Evolutionary conservation across 2,113 vertebrate genomes (phyloP).

Genomic region (Vulpes ferrilata): DNA sequence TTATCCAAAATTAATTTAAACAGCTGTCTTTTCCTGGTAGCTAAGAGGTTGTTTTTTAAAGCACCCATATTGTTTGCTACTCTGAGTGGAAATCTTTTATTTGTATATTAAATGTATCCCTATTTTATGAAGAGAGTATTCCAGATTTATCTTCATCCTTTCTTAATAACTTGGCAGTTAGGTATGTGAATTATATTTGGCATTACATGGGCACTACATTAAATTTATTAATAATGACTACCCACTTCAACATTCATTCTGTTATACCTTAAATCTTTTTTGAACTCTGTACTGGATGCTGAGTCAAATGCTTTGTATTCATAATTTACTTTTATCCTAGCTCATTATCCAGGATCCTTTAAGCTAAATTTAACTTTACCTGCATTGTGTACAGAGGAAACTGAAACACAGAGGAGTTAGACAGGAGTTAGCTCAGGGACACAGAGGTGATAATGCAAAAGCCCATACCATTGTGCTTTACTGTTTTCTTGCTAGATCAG

Average conservation of each 20-base stretch:
- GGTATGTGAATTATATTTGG: background rate
- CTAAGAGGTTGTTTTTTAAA: background rate
- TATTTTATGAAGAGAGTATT: background rate
- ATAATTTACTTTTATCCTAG: background rate
- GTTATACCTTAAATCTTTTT: background rate
- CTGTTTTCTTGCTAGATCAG: slow-evolving; percentile 17
- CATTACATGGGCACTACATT: background rate
- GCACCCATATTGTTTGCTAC: background rate
- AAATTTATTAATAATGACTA: background rate
- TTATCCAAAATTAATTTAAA: slow-evolving; percentile 25
- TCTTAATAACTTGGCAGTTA: background rate
- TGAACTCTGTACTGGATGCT: background rate
- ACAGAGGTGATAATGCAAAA: background rate
- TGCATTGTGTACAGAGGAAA: background rate
- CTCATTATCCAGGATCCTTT: background rate
- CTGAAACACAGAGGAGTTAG: background rate
- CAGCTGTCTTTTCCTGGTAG: background rate
- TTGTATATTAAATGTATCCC: background rate
- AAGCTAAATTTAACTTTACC: background rate
- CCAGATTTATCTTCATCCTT: background rate
- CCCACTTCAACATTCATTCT: background rate
- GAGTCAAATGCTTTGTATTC: background rate
- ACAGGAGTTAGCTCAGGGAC: background rate
- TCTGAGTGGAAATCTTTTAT: background rate
- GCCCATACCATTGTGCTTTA: background rate